phyloP scores from a whole-genome alignment of 2,113 vertebrate species.

The Mirza zaza region DNA sequence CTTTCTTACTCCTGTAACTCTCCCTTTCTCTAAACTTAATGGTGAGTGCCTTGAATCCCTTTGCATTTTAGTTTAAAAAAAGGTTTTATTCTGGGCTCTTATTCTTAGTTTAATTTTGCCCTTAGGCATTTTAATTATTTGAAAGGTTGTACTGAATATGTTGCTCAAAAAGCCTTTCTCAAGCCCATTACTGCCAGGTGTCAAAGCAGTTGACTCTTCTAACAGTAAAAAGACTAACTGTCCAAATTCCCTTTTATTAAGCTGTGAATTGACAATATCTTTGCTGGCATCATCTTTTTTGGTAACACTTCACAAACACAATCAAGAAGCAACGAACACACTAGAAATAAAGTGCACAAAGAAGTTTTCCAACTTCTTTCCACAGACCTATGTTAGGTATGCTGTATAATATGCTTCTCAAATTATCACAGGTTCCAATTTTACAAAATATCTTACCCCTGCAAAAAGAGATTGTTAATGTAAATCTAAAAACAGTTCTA shows the following conservation, averaged over 20 bases:
- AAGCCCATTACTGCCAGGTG: not conserved
- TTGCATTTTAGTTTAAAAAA: not conserved
- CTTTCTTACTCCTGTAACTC: not conserved
- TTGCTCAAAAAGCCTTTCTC: conserved; percentile 23
- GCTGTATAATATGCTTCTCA: not conserved
- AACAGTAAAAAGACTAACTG: not conserved
- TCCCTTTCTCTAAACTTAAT: not conserved
- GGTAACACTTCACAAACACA: not conserved
- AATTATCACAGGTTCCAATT: not conserved
- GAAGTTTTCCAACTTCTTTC: not conserved
- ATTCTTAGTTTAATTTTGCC: conserved; percentile 19
- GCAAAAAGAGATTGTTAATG: not conserved
- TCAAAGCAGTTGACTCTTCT: not conserved
- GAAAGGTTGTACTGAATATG: not conserved
- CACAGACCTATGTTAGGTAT: not conserved
- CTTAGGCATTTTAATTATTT: conserved; percentile 37
- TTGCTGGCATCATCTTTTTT: not conserved
- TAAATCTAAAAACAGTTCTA: not conserved
- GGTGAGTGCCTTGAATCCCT: not conserved
- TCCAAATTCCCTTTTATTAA: not conserved
- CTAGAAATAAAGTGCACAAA: too few species aligned
- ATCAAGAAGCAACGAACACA: not conserved
- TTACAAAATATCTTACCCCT: not conserved
- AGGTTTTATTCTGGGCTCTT: not conserved
- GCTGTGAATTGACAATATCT: not conserved